Base-by-base conservation (phyloP, 2,113 vertebrate genomes). In the Motacilla tschutschensis region DNA sequence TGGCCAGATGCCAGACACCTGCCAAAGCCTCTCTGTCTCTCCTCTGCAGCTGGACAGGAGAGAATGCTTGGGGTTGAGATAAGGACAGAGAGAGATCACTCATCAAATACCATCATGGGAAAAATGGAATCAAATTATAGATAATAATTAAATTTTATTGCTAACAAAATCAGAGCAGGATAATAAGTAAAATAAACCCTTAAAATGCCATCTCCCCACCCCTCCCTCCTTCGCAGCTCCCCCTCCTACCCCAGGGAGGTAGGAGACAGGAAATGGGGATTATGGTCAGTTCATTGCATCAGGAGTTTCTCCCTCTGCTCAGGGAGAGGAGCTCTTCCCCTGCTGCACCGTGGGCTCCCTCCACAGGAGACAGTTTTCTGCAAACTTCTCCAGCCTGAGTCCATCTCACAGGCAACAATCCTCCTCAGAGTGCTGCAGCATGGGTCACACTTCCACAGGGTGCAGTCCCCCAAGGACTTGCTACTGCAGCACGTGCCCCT, bases 361-460 rank as follows among this genome's bases (percentile, higher is more conserved):
- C 31, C 16, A 11, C 41, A 17, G 24, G 19, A 73, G 50, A 12
- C 29, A 25, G 8, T 55, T 73, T 19, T 47, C 41, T 5, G 1
- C 14, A 3, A 14, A 21, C 10, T 48, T 41, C 13, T 57, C 10
- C 25, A 25, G 0, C 8, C 14, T 35, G 50, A 73, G 41, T 16
- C 29, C 13, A 20, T 48, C 41, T 20, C 35, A 29, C 0, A 0
- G 15, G 4, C 48, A 63, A 0, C 24, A 33, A 2, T 24, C 4
- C 24, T 54, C 25, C 10, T 25, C 50, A 31, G 1, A 8, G 17
- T 73, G 50, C 35, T 72, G 58, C 58, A 55, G 35, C 0, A 0
- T 47, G 48, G 48, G 15, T 82, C 33, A 10, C 8, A 1, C 8
- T 19, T n/a, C 40, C 58, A 33, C 10, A 13, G 18, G 12, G 33